Conservation (phyloP, 2,888 invertebrate species). For the Papilio elwesi region DNA sequence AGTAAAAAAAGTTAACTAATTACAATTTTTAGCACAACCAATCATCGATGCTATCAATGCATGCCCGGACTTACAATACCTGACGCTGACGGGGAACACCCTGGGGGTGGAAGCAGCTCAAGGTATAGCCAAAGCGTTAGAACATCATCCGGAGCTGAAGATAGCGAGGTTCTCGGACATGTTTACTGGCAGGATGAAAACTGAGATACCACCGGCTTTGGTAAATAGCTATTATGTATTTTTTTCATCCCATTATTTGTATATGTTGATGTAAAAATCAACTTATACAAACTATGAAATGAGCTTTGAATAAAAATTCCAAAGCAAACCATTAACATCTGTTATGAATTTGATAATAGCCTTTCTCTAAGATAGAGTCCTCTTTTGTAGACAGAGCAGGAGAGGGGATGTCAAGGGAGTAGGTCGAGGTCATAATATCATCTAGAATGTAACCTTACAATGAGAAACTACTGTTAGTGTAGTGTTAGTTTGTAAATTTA, state of each 20-base stretch:
- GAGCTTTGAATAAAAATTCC: too few relatives aligned
- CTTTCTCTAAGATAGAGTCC: too few relatives aligned
- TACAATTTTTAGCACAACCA: slow-evolving; percentile 83
- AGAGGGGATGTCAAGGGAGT: too few relatives aligned
- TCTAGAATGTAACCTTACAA: too few relatives aligned
- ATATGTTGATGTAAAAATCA: neutral
- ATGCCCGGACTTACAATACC: slow-evolving; percentile 86
- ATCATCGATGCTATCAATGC: slow-evolving; percentile 90
- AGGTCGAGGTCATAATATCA: too few relatives aligned
- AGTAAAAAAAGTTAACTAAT: too few relatives aligned
- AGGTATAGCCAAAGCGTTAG: slow-evolving; percentile 91
- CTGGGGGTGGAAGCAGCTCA: slow-evolving; percentile 95
- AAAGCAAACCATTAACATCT: too few relatives aligned
- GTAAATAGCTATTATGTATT: slow-evolving; percentile 69
- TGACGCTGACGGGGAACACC: slow-evolving; percentile 96
- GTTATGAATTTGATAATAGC: too few relatives aligned
- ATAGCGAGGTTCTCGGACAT: slow-evolving; percentile 97
- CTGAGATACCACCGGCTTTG: slow-evolving; percentile 96
- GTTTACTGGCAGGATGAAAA: slow-evolving; percentile 97
- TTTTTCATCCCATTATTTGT: neutral
- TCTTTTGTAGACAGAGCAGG: too few relatives aligned
- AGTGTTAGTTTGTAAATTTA: too few relatives aligned
- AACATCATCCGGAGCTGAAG: slow-evolving; percentile 90
- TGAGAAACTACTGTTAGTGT: too few relatives aligned
- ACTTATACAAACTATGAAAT: too few relatives aligned